A percentile compares a stretch with the other conserved stretches of the same genome.
These are phyloP conservation scores for Heliocidaris erythrogramma DNA, from an alignment of 35 echinoderm and acorn worm species.

Conservation along the genomic window DNA sequence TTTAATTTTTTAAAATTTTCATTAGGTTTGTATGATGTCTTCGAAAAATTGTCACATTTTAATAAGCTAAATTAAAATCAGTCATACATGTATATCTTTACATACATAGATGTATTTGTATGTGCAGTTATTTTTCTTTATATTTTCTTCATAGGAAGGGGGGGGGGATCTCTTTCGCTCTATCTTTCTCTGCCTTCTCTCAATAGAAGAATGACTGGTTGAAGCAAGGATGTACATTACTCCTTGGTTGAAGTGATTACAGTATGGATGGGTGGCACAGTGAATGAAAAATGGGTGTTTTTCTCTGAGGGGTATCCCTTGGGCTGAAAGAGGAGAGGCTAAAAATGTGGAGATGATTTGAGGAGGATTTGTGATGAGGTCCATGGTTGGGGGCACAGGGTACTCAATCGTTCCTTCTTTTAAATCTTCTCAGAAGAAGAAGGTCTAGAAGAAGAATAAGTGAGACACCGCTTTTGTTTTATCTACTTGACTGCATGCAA, in stretches of 20 bases:
- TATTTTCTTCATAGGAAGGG: background rate
- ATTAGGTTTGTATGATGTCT: too few relatives aligned
- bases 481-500: too few relatives aligned
- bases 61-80: too few relatives aligned
- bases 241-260: background rate
- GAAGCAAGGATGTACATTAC: too few relatives aligned
- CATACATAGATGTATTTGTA: too few relatives aligned
- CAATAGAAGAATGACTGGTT: background rate
- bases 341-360: conserved; percentile 45
- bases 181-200: background rate
- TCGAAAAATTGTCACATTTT: too few relatives aligned
- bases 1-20: too few relatives aligned
- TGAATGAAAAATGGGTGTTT: conserved; percentile 19
- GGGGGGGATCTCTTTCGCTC: background rate
- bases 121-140: background rate
- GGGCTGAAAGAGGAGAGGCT: background rate
- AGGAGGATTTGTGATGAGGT: conserved; percentile 21
- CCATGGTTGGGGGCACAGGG: background rate
- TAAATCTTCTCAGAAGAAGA: too few relatives aligned
- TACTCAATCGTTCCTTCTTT: too few relatives aligned
- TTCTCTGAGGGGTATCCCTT: background rate
- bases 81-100: too few relatives aligned
- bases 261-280: background rate
- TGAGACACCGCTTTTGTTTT: too few relatives aligned
- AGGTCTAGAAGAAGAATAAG: too few relatives aligned